phyloP scores from a whole-genome alignment of 1,140 invertebrate genomes.

The Physella acuta region DNA sequence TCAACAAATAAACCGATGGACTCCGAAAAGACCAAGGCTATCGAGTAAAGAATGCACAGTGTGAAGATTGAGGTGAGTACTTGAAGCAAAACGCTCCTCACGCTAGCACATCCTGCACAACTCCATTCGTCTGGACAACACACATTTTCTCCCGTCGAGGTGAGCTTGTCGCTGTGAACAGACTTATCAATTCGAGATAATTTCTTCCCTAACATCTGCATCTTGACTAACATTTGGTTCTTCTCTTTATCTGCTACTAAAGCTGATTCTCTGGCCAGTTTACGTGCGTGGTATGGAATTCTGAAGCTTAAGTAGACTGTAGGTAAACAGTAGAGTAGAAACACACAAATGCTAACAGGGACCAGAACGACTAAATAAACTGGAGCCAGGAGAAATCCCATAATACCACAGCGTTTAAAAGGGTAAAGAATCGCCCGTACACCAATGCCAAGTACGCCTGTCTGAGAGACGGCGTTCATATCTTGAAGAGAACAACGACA shows the following conservation, averaged over 20 bases:
- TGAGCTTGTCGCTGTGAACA: slow-evolving; percentile 32
- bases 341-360: slow-evolving; percentile 42
- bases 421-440: slow-evolving; percentile 43
- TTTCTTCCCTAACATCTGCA: slow-evolving; percentile 33
- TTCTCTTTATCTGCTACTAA: slow-evolving; percentile 25
- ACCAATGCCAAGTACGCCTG: slow-evolving; percentile 47
- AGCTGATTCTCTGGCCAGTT: slow-evolving; percentile 32
- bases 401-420: slow-evolving; percentile 36
- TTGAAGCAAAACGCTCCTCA: slow-evolving; percentile 37
- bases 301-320: slow-evolving; percentile 51
- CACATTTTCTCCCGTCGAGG: slow-evolving; percentile 27
- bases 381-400: slow-evolving; percentile 46
- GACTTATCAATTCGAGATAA: slow-evolving; percentile 44
- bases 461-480: slow-evolving; percentile 48
- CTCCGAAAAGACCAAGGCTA: slow-evolving; percentile 49
- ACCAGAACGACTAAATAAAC: slow-evolving; percentile 41
- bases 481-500: slow-evolving; percentile 43
- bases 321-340: slow-evolving; percentile 51
- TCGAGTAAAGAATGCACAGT: slow-evolving; percentile 46
- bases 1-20: slow-evolving; percentile 51
- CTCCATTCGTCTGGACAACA: slow-evolving; percentile 31
- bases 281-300: slow-evolving; percentile 48
- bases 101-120: slow-evolving; percentile 30
- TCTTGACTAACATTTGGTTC: slow-evolving; percentile 26
- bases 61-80: slow-evolving; percentile 42